Evolutionary conservation across 1,140 invertebrate genomes (phyloP).

Genomic region (Dinoponera quadriceps): DNA sequence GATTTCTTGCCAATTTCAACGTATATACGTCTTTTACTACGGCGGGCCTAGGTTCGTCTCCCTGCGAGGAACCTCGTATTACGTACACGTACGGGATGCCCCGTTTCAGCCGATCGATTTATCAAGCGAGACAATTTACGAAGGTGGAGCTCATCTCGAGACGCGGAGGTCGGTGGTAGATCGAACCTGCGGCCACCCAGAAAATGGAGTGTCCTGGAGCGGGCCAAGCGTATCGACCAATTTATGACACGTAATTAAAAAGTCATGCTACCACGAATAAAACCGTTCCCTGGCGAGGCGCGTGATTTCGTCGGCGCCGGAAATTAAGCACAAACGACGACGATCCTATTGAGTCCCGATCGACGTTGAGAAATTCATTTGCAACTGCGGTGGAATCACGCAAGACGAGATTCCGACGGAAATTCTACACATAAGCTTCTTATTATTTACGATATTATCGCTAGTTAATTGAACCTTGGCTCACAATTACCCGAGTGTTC

Average conservation of each 20-base stretch:
- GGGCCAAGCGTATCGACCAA: constrained; percentile 81
- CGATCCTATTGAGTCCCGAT: not conserved
- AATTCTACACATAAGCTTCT: not conserved
- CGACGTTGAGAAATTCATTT: not conserved
- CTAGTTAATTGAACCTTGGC: not conserved
- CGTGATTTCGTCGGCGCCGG: constrained; percentile 75
- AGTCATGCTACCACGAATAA: constrained; percentile 77
- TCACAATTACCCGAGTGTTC: not conserved
- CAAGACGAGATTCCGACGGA: not conserved
- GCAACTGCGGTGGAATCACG: not conserved
- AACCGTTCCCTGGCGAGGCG: constrained; percentile 70
- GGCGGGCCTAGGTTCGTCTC: constrained; percentile 42
- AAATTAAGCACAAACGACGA: constrained; percentile 57
- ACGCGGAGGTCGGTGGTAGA: constrained; percentile 77
- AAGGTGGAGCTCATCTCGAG: constrained; percentile 73
- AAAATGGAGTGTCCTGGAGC: constrained; percentile 82
- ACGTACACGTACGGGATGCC: constrained; percentile 52
- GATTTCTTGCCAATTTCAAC: constrained; percentile 33
- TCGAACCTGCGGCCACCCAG: constrained; percentile 81
- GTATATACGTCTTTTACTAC: constrained; percentile 17
- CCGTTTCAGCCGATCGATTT: constrained; percentile 78
- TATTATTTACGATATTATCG: not conserved
- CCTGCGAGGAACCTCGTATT: constrained; percentile 47
- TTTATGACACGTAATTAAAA: constrained; percentile 84
- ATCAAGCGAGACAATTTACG: constrained; percentile 82